Percentiles rank a stretch among this genome's conserved stretches.
Conservation (phyloP, 2,113 vertebrate genomes). For the Grallaria varia region DNA sequence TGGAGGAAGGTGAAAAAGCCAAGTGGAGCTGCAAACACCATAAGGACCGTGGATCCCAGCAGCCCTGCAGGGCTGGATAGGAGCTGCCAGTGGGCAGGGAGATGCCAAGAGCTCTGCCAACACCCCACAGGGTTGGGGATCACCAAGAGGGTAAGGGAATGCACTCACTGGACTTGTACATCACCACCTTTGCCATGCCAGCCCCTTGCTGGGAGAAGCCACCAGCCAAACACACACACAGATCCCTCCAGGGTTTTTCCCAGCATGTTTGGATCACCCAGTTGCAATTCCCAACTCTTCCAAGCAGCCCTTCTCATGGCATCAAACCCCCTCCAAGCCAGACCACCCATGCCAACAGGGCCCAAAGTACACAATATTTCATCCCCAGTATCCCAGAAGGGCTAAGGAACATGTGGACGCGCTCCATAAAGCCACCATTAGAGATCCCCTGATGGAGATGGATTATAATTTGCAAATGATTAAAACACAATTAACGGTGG, state of each 20-base stretch:
- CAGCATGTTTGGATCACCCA: rapidly evolving
- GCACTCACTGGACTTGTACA: too few relatives aligned
- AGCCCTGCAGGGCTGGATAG: background rate
- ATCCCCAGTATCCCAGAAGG: background rate
- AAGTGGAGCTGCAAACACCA: background rate
- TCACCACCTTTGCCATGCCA: background rate
- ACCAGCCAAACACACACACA: rapidly evolving
- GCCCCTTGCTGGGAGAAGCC: background rate
- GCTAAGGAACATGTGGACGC: background rate
- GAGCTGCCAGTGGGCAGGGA: background rate
- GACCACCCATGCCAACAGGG: background rate
- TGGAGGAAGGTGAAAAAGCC: background rate
- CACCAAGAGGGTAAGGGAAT: background rate
- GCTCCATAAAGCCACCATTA: constrained; percentile 61
- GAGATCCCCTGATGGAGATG: constrained; percentile 55
- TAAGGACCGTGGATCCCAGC: background rate
- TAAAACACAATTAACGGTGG: constrained; percentile 68
- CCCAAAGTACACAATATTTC: background rate
- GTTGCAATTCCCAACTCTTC: background rate
- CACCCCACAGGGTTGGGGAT: background rate
- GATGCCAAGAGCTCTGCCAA: background rate
- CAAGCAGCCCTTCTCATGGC: background rate
- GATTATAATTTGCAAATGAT: constrained; percentile 66
- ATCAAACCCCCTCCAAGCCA: background rate
- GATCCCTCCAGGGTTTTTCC: background rate